phyloP scores from a whole-genome alignment of 2,888 invertebrate species.

The Eristalinus aeneus region DNA sequence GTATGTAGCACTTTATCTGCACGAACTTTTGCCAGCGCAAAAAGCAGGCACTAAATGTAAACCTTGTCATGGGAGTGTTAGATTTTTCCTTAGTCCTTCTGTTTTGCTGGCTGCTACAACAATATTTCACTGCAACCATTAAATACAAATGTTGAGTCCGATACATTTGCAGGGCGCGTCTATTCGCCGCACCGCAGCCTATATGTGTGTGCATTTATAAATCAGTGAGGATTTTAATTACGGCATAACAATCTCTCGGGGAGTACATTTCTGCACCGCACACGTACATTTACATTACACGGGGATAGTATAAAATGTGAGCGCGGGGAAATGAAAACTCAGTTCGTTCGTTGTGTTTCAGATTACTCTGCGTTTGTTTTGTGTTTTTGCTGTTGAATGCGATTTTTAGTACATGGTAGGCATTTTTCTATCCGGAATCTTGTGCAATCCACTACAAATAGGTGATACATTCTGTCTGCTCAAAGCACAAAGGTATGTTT shows the following conservation, averaged over 20 bases:
- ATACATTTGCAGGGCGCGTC: conserved; percentile 48
- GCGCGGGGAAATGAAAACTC: conserved; percentile 43
- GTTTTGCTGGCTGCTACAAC: conserved; percentile 22
- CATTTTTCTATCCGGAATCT: conserved; percentile 12
- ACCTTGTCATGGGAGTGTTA: conserved; percentile 29
- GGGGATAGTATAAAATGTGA: conserved; percentile 9
- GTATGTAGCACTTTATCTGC: conserved; percentile 7
- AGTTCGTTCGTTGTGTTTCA: conserved; percentile 53
- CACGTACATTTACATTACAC: not conserved
- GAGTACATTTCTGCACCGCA: conserved; percentile 15
- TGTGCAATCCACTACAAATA: conserved; percentile 31
- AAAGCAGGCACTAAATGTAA: conserved; percentile 53
- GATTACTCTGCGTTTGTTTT: conserved; percentile 52
- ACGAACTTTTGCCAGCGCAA: conserved; percentile 45
- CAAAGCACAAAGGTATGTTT: conserved; percentile 57
- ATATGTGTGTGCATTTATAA: conserved; percentile 46
- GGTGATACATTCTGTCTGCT: conserved; percentile 34
- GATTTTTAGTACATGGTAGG: conserved; percentile 36
- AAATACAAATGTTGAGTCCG: conserved; percentile 46
- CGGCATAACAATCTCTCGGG: conserved; percentile 63
- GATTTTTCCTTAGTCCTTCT: not conserved
- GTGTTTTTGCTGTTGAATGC: not conserved
- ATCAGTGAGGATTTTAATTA: conserved; percentile 69
- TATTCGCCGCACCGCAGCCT: conserved; percentile 24
- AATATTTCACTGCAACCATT: conserved; percentile 56